Evolutionary conservation across 1,140 invertebrate genomes (phyloP), one percentile per base, ranked within the genome.

Genomic region (Eumaeus atala): DNA sequence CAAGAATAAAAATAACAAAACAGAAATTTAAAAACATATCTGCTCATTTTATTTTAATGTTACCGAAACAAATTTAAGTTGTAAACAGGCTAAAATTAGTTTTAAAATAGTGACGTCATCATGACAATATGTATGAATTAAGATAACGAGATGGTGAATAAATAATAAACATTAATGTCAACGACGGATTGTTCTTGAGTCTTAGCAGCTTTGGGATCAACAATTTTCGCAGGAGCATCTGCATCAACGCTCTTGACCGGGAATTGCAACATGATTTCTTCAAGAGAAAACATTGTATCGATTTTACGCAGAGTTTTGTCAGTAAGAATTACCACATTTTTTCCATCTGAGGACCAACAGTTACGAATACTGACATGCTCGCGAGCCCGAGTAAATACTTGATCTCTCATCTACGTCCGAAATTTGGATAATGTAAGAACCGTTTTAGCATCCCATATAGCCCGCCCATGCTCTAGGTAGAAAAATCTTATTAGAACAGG

Each of bases 341-440:
- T 58, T 7, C 42, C 56, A 3, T 58, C 56, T 0, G 40, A 33
- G 14, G 50, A 58, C 50, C 50, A 58, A 33, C 50, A 58, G 28
- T 18, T 35, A 36, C 34, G 37, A 1, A 58, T 18, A 11, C 55
- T 49, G 12, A 51, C 47, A 11, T 47, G 47, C 28, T 57, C 33
- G 40, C 55, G 49, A 36, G 49, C 55, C 14, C 21, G n/a, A 8
- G 21, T 35, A 28, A 50, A 50, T n/a, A 50, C 28, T 18, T 44
- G 11, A 16, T 44, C 6, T 12, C 42, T 44, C 12, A 9, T 16
- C 42, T 44, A 17, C 6, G 6, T 5, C n/a, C 6, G 42, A 9
- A 47, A 47, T 16, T 47, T 16, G 9, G 17, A 47, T 17, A 47
- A 3, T n/a, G n/a, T 28, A 10, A 47, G 16, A 12, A 16, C 17